Conservation (phyloP, 2,113 vertebrate species). For the Fregata magnificens region DNA sequence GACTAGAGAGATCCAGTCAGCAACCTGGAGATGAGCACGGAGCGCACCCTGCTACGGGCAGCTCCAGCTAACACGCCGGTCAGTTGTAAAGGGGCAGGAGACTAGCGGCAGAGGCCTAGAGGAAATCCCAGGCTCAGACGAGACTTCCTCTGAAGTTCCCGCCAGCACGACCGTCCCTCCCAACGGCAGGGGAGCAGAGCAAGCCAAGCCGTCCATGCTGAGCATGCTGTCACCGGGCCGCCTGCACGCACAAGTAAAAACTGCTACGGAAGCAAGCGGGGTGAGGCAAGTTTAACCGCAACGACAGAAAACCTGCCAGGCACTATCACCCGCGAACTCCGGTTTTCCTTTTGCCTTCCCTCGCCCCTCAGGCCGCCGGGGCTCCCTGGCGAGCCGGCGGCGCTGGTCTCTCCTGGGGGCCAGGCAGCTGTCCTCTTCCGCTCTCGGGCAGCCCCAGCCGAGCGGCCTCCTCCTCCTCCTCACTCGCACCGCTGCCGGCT, state of each 20-base stretch:
- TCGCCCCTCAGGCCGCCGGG: background rate
- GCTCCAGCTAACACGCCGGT: rapidly evolving
- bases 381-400: background rate
- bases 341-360: background rate
- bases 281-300: background rate
- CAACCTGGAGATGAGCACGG: rapidly evolving
- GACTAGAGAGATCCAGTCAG: background rate
- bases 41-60: background rate
- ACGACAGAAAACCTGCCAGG: background rate
- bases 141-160: background rate
- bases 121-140: background rate
- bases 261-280: background rate
- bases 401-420: background rate
- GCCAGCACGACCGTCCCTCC: background rate
- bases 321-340: background rate
- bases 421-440: background rate
- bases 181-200: rapidly evolving
- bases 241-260: background rate
- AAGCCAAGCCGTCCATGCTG: background rate
- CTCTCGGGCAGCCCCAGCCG: background rate
- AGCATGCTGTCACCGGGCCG: background rate
- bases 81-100: background rate
- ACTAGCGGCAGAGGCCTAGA: background rate
- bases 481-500: background rate
- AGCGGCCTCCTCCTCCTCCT: background rate